Evolutionary conservation across 2,113 vertebrate genomes (phyloP), one percentile per base, ranked within the genome.

Genomic region (Rattus rattus): DNA sequence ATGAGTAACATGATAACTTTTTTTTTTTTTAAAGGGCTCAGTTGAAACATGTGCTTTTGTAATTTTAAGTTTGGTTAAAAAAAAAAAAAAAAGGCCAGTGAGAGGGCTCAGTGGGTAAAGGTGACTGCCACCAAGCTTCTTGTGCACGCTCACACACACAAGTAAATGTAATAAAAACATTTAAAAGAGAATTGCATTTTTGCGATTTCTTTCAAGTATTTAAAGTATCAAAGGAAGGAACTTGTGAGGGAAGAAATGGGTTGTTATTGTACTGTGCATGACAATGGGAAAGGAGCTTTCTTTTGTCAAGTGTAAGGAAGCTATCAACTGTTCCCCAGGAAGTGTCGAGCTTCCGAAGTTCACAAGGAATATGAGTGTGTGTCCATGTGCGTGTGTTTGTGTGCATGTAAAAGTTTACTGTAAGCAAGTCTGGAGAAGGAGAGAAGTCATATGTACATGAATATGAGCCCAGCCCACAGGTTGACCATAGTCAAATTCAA

Each of bases 181-280:
- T 2, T 49, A 49, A 86, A 86, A 85, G 67, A 94, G 7, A 43
- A 43, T 91, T 95, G 52, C 54, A 91, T 90, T 96, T 95, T 16
- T 13, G 86, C 96, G 89, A 83, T 80, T 39, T n/a, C 77, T 16
- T 13, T 81, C 39, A 76, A 65, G 90, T 81, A n/a, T n/a, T 39
- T 63, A 5, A 52, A 69, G 30, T 54, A 75, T 52, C 17, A 39
- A 91, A 86, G 43, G 30, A 59, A 17, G 17, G 63, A 70, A 73
- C 36, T 13, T 1, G 3, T 43, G 88, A 85, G 36, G 33, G 80
- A 52, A 36, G n/a, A 80, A 81, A 28, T 14, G 43, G 4, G n/a
- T 63, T 39, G 24, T 88, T 95, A 9, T n/a, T n/a, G 8, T 5
- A 36, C 13, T 73, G 26, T 22, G 17, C 4, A 28, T 63, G 81